phyloP scores from a whole-genome alignment of 2,888 invertebrate species.

The Drosophila basisetae region DNA sequence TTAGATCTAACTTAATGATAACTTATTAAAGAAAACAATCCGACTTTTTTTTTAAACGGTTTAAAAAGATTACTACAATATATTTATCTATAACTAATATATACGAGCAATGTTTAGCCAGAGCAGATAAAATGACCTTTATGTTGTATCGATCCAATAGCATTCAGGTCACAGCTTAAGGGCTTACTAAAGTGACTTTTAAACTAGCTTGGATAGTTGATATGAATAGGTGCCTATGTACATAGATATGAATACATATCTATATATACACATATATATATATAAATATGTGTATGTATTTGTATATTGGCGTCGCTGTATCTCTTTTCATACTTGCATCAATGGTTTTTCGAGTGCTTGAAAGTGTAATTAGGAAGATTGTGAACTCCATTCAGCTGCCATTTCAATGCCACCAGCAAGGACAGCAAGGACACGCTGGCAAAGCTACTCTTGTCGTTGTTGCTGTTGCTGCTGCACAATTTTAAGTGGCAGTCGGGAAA shows the following conservation, averaged over 20 bases:
- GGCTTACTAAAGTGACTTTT: conserved; percentile 37
- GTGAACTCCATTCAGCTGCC: conserved; percentile 30
- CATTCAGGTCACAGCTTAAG: conserved; percentile 37
- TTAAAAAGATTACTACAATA: not conserved
- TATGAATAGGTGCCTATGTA: conserved; percentile 20
- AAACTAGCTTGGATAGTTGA: conserved; percentile 14
- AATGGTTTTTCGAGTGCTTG: conserved; percentile 38
- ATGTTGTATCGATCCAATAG: conserved; percentile 33
- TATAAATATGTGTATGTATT: not conserved
- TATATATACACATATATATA: not conserved
- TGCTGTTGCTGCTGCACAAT: conserved; percentile 17
- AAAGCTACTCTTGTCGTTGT: conserved; percentile 10
- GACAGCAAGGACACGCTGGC: conserved; percentile 40
- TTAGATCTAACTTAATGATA: not conserved
- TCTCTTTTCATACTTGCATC: conserved; percentile 11
- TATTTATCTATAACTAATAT: not conserved
- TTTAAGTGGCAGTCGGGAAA: conserved; percentile 12
- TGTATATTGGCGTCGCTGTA: conserved; percentile 22
- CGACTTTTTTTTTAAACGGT: not conserved
- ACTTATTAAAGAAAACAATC: not conserved
- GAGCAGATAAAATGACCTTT: conserved; percentile 20
- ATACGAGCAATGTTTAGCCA: not conserved
- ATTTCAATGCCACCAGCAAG: conserved; percentile 49
- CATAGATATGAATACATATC: not conserved
- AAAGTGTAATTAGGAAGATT: conserved; percentile 52